Evolutionary conservation across 92 coral and sea anemone genomes (phyloP), one percentile per base, ranked within the genome.

Genomic region (Porites divaricata): DNA sequence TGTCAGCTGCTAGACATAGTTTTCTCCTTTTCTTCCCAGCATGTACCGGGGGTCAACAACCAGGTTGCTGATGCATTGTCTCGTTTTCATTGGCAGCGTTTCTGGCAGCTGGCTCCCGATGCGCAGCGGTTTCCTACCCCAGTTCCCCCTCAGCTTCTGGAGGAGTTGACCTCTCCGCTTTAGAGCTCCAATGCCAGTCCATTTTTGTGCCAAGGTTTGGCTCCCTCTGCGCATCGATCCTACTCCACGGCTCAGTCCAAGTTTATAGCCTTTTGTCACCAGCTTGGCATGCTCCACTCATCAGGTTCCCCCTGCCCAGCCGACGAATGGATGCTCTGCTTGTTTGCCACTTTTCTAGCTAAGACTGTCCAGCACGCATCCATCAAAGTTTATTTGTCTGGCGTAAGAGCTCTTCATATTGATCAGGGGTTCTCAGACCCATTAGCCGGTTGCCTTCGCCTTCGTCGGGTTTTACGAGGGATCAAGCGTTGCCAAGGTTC

Each of bases 361-460:
- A 52, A 26, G 35, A 26, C 35, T 26, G 35, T 26, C 35, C 35
- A 26, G 35, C 35, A 26, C 1, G 35, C 75, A 3, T 81, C 75
- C 9, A 74, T 81, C 22, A 74, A 64, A 62, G 81, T 81, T 4
- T 81, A 81, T 25, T 59, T 80, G 1, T 79, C 75, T 12, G 89
- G 84, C 19, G 84, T 85, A 13, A 75, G 89, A 12, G 70, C 89
- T 16, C 67, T 77, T 3, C 90, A 87, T 45, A 86, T 86, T 45
- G 85, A 86, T 10, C 56, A 52, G 59, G 84, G 84, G 24, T 52
- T 67, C 51, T 9, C 77, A 1, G 84, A 85, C 63, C 78, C 89
- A 61, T 14, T 86, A 24, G 26, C 5, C 7, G 19, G 58, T 51
- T 79, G 86, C 35, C 73, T 80, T 22, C 77, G 28, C 8, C 52